A percentile compares a stretch with the other conserved stretches of the same genome.
Evolutionary conservation across 1,140 invertebrate genomes (phyloP).

Genomic region (Carcinoscorpius rotundicauda): DNA sequence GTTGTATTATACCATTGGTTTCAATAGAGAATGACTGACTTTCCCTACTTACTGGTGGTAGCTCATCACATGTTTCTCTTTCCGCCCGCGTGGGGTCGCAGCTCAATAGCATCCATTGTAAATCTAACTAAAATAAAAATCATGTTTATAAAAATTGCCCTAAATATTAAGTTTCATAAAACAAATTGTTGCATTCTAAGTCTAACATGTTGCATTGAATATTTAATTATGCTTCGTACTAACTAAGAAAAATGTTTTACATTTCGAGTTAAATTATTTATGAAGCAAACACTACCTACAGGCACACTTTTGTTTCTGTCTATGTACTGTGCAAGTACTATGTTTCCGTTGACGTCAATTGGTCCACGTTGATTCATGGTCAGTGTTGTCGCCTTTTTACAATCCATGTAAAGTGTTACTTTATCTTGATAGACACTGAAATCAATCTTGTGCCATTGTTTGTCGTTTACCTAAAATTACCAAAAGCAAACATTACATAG

Average conservation of each 20-base stretch:
- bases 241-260: too few relatives aligned
- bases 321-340: constrained; percentile 47
- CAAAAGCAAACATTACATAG: too few relatives aligned
- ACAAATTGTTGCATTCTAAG: too few relatives aligned
- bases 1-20: too few relatives aligned
- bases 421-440: constrained; percentile 52
- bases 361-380: constrained; percentile 41
- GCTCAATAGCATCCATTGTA: constrained; percentile 66
- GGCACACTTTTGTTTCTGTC: constrained; percentile 45
- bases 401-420: constrained; percentile 57
- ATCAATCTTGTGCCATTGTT: constrained; percentile 68
- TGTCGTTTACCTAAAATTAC: constrained; percentile 49
- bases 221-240: too few relatives aligned
- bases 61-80: constrained; percentile 54
- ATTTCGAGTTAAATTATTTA: background rate
- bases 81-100: constrained; percentile 58
- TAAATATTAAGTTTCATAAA: too few relatives aligned
- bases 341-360: constrained; percentile 52
- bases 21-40: constrained; percentile 15
- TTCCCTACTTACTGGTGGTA: constrained; percentile 32
- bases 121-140: constrained; percentile 46
- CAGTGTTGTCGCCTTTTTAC: constrained; percentile 37
- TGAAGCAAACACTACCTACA: constrained; percentile 38
- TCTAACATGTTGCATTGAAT: too few relatives aligned
- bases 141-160: constrained; percentile 6